Evolutionary conservation across 2,888 invertebrate species (phyloP), one percentile per base, ranked within the genome.

Genomic region (Drosophila greeni): DNA sequence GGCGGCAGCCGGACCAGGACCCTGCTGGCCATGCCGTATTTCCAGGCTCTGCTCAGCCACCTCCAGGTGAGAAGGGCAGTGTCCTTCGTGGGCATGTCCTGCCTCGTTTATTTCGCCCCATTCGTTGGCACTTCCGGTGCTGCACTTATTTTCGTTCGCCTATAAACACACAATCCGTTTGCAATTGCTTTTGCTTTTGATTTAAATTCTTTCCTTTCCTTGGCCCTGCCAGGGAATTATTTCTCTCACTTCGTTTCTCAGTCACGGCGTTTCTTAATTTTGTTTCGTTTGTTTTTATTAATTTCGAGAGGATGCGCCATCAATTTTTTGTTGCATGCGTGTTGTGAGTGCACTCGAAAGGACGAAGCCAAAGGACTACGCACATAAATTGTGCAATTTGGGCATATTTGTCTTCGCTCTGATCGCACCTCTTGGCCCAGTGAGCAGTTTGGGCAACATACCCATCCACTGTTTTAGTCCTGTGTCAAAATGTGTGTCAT

Each of bases 1-100:
- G 87, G 88, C 67, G 82, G 90, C 86, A 85, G 89, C 85, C 86
- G 86, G 66, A 84, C 86, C 66, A 81, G 89, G 87, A 85, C 85
- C 52, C 78, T 88, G 51, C 75, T 88, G 66, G 84, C 88, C 72
- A 88, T 93, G 90, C 94, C 94, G 75, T 92, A 93, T 88, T 92
- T 94, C 87, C 92, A 92, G 87, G 91, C 91, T 86, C 90, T 94
- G 82, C 91, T 94, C 86, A 91, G 91, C 84, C 92, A 92, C 86
- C 89, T 94, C 85, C 93, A 94, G 93, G 94, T 94, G 92, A 93
- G 93, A 88, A 14, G 92, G 93, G 93, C 88, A 23, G 70, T 51
- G 61, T 75, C 64, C 66, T 58, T 65, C 26, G 24, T 23, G 29
- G 39, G 55, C 45, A 39, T 40, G 36, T 34, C 51, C 53, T 62